Base-by-base conservation (phyloP, 2,113 vertebrate genomes). In the Peromyscus polionotus region DNA sequence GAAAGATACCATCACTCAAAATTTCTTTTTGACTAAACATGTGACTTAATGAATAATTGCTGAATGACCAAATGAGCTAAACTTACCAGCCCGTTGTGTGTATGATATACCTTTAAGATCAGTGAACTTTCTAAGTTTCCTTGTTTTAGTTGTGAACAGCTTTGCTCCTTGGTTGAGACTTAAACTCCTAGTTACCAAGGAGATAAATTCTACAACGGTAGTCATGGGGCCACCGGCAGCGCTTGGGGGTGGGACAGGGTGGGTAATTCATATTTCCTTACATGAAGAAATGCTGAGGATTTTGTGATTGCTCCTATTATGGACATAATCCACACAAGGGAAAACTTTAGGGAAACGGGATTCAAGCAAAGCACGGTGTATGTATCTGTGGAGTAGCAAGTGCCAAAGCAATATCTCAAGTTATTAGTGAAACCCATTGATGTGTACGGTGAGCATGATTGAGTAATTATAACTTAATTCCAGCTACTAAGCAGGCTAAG, bases 101-200 rank as follows among this genome's bases (percentile, higher is more conserved):
- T 28, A n/a, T 77, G 61, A n/a, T 70, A 59, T 5, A 10, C 59
- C 45, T 12, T 88, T 90, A 92, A 88, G n/a, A 5, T 51, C 31
- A 22, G 1, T 17, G 59, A 83, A 39, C 22, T 96, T 90, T 90
- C 63, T 85, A 42, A 16, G 24, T 72, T 90, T 88, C 42, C 39
- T 57, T 77, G 6, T 17, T 13, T 97, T 84, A 79, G 11, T 12
- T 93, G 87, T 94, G 77, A 93, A 88, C 10, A 75, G 11, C 20
- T 96, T 95, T 90, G 33, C 19, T 87, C 28, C 73, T 96, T 83
- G 68, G 19, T 6, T 67, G 87, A 59, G 7, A 68, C 22, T 81
- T 57, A 65, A 87, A 59, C 22, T 75, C 85, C 45, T 22, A 59
- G 13, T 91, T 88, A 26, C 16, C 39, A 20, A 94, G 57, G 61